phyloP scores from a whole-genome alignment of 2,888 invertebrate species.

The Protula sp. region DNA sequence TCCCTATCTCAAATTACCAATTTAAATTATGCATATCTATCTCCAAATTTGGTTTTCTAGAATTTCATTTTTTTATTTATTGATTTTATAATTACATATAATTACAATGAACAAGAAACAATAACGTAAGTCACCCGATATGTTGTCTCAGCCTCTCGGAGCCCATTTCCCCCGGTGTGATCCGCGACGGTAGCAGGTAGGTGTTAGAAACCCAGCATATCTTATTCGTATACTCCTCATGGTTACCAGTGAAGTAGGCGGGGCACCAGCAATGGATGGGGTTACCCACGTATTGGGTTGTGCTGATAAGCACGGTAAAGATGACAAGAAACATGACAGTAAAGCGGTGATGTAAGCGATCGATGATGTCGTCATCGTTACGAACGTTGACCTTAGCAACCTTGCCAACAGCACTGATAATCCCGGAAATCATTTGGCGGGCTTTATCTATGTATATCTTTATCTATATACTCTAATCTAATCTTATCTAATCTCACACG shows the following conservation, averaged over 20 bases:
- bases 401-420: constrained; percentile 23
- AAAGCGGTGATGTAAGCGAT: constrained; percentile 51
- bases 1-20: too few species aligned
- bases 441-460: too few species aligned
- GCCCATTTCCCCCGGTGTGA: constrained; percentile 13
- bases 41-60: too few species aligned
- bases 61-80: too few species aligned
- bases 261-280: constrained; percentile 55
- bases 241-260: constrained; percentile 26
- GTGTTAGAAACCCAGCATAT: constrained; percentile 32
- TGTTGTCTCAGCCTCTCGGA: constrained; percentile 10
- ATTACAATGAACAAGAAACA: too few species aligned
- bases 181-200: constrained; percentile 20
- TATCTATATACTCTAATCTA: too few species aligned
- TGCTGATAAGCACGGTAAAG: constrained; percentile 51
- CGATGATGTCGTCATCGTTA: constrained; percentile 51
- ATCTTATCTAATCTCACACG: too few species aligned
- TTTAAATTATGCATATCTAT: too few species aligned
- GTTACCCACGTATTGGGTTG: constrained; percentile 52
- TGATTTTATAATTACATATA: too few species aligned
- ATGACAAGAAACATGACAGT: constrained; percentile 49
- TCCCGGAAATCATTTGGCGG: constrained; percentile 10
- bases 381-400: constrained; percentile 50
- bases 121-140: constrained; percentile 32
- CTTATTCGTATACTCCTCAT: constrained; percentile 27